Percentiles rank a stretch among this genome's conserved stretches.
phyloP scores from a whole-genome alignment of 64 coral and sea anemone species.

The Astreopora myriophthalma region DNA sequence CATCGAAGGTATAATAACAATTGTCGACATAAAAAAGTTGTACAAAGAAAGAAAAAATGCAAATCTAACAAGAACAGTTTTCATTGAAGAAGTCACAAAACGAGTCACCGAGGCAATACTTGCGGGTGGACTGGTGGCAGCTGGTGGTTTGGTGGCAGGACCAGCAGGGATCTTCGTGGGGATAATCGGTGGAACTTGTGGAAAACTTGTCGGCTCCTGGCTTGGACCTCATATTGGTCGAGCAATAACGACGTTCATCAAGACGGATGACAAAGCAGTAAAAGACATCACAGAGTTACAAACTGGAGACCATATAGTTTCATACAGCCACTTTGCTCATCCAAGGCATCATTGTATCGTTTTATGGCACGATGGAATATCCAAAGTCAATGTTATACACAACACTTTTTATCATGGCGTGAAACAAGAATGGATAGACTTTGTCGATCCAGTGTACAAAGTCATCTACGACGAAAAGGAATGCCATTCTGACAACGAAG shows the following conservation, averaged over 20 bases:
- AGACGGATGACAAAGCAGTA: conserved; percentile 33
- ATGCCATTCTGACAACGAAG: not conserved
- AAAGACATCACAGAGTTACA: conserved; percentile 11
- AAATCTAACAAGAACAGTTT: not conserved
- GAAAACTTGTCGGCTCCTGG: conserved; percentile 7
- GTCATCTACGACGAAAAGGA: conserved; percentile 29
- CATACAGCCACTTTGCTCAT: conserved; percentile 30
- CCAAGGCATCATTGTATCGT: conserved; percentile 56
- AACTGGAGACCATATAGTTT: conserved; percentile 48
- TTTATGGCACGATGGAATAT: conserved; percentile 23
- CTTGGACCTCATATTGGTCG: conserved; percentile 4
- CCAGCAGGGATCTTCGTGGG: conserved; percentile 1
- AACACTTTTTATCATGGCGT: conserved; percentile 35
- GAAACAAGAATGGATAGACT: conserved; percentile 29
- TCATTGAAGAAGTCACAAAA: conserved; percentile 29
- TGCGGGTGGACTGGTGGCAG: conserved; percentile 8
- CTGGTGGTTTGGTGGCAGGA: conserved; percentile 14
- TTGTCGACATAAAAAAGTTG: conserved; percentile 24
- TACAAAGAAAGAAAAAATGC: conserved; percentile 10
- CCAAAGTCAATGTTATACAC: conserved; percentile 46
- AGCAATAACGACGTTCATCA: conserved; percentile 6
- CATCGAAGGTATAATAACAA: conserved; percentile 22
- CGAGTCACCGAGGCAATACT: conserved; percentile 22
- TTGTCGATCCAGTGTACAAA: conserved; percentile 46
- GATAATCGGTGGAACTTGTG: not conserved